Base-by-base conservation (phyloP, 2,888 invertebrate genomes). In the Muschampia plurimacula region DNA sequence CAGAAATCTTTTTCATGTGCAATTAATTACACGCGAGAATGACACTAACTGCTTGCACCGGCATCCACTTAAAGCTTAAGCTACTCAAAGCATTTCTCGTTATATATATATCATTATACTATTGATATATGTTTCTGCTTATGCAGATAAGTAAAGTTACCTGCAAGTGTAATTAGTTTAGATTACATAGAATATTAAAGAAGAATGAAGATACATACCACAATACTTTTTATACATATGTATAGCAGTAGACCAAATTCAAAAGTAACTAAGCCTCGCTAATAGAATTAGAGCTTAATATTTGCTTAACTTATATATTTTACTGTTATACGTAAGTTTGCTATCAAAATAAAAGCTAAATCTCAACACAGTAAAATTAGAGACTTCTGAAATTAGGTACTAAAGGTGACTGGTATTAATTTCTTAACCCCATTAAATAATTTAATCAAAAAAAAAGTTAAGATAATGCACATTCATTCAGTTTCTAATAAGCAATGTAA, bases 31-130 rank as follows among this genome's bases (percentile, higher is more conserved):
- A 28, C 28, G 28, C 76, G 78, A 80, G 79, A 80, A 80, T 81
- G 79, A 85, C 91, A 93, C 93, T 92, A 92, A 93, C 89, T 83
- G 93, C 93, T 91, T 93, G 92, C 89, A 83, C 85, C 80, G 86
- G 87, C 89, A 90, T 89, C 82, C 79, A 84, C 82, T 82, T 86
- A 89, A 83, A 79, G 91, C 93, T 91, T 93, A 74, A 83, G 86
- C 86, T 79, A 86, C 57, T 72, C 44, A 64, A 64, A 80, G 85
- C 85, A 89, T 88, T 85, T 74, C 76, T 77, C 74, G 72, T 57
- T 69, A 74, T 79, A 78, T 79, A 78, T 79, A 83, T 79, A 79
- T 82, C 78, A 77, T 74, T 73, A 78, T 80, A 71, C 72, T 69
- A 78, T 72, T 64, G 46, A 69, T 74, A 22, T 65, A 59, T 55